phyloP scores from a whole-genome alignment of 2,797 vertebrate genomes.

The Peromyscus nudipes region DNA sequence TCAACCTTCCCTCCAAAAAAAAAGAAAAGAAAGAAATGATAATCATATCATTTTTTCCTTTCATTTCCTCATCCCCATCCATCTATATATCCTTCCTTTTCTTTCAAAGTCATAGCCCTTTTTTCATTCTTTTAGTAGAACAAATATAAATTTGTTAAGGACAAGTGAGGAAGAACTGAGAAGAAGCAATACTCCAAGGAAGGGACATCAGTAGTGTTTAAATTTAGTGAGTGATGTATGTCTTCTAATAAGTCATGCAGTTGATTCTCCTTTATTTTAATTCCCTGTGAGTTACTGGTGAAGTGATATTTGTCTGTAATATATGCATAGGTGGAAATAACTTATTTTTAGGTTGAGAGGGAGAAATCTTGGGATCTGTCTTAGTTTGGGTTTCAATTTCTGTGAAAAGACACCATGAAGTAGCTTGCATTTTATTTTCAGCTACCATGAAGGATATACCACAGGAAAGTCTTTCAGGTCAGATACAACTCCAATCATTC shows the following conservation, averaged over 20 bases:
- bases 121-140: not conserved
- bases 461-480: not conserved
- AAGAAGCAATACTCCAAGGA: not conserved
- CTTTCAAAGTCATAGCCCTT: not conserved
- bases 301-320: not conserved
- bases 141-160: not conserved
- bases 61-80: no score
- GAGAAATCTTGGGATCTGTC: not conserved
- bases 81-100: not conserved
- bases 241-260: not conserved
- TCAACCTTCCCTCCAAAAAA: no score
- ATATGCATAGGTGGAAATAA: not conserved
- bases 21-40: not conserved
- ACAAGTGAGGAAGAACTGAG: not conserved
- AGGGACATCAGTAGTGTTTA: not conserved
- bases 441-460: not conserved
- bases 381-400: no score
- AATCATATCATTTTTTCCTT: not conserved
- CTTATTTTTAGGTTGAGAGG: not conserved
- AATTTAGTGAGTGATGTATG: not conserved
- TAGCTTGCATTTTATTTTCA: not conserved
- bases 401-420: no score
- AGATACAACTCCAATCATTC: not conserved
- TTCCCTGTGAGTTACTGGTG: not conserved
- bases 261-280: not conserved